Evolutionary conservation across 2,888 invertebrate genomes (phyloP).

Genomic region (Eulithis testata): DNA sequence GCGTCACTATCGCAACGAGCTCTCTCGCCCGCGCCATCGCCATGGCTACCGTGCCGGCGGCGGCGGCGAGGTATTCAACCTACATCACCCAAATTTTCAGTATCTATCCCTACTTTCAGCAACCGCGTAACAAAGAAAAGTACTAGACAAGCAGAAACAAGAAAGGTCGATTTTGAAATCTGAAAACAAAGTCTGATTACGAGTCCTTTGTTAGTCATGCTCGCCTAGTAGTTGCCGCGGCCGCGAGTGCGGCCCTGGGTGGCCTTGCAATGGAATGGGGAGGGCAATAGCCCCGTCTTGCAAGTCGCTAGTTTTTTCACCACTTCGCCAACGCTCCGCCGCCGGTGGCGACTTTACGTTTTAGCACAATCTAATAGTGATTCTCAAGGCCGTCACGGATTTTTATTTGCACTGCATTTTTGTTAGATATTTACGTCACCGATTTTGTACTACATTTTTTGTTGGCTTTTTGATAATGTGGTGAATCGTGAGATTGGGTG

Average conservation of each 20-base stretch:
- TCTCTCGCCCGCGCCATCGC: constrained; percentile 69
- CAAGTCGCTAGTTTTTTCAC: constrained; percentile 65
- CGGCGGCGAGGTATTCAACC: background rate
- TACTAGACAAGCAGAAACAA: background rate
- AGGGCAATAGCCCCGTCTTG: constrained; percentile 83
- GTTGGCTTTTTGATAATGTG: constrained; percentile 23
- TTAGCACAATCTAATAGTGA: constrained; percentile 60
- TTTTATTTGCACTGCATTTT: constrained; percentile 65
- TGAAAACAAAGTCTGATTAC: background rate
- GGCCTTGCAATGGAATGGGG: constrained; percentile 85
- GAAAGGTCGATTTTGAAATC: background rate
- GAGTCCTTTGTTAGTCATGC: background rate
- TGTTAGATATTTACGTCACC: constrained; percentile 51
- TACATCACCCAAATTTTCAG: background rate
- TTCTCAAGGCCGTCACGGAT: constrained; percentile 68
- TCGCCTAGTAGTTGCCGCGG: constrained; percentile 10
- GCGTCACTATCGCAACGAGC: constrained; percentile 79
- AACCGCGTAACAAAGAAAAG: background rate
- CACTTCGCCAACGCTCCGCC: constrained; percentile 72
- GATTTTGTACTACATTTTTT: constrained; percentile 44
- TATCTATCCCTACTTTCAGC: background rate
- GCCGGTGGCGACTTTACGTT: constrained; percentile 53
- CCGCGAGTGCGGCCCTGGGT: constrained; percentile 82
- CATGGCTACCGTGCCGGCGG: constrained; percentile 65
- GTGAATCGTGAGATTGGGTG: constrained; percentile 25